Percentiles rank a stretch among this genome's conserved stretches.
Evolutionary conservation across 2,888 invertebrate genomes (phyloP).

Genomic region (Meteorus cinctellus): DNA sequence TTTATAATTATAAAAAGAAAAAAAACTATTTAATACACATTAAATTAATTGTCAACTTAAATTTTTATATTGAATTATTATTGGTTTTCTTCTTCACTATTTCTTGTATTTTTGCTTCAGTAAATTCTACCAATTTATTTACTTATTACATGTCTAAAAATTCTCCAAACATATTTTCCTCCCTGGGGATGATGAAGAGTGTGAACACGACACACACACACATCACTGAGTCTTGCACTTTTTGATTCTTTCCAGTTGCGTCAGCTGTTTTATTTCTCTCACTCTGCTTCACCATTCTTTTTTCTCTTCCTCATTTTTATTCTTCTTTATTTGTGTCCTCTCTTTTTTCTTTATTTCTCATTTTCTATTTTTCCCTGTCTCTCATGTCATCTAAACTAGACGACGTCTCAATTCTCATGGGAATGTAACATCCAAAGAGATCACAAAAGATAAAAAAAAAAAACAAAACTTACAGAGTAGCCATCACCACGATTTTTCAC

Average conservation of each 20-base stretch:
- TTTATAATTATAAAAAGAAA: too few relatives aligned
- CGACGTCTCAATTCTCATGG: not conserved
- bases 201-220: not conserved
- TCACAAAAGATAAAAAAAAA: not conserved
- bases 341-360: not conserved
- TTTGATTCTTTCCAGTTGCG: conserved; percentile 13
- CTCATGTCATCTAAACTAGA: not conserved
- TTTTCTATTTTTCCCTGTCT: not conserved
- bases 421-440: not conserved
- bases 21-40: not conserved
- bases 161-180: not conserved
- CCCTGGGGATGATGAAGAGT: not conserved
- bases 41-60: not conserved
- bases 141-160: not conserved
- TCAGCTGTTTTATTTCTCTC: conserved; percentile 31
- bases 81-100: too few relatives aligned
- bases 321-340: not conserved
- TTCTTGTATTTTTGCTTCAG: not conserved
- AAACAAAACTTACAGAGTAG: not conserved
- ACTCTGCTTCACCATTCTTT: not conserved
- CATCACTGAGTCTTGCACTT: not conserved
- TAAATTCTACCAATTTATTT: not conserved
- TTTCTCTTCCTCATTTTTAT: not conserved
- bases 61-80: not conserved
- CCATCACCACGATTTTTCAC: not conserved